Evolutionary conservation across 2,797 vertebrate genomes (phyloP).

Genomic region (Pangasius krempfi): DNA sequence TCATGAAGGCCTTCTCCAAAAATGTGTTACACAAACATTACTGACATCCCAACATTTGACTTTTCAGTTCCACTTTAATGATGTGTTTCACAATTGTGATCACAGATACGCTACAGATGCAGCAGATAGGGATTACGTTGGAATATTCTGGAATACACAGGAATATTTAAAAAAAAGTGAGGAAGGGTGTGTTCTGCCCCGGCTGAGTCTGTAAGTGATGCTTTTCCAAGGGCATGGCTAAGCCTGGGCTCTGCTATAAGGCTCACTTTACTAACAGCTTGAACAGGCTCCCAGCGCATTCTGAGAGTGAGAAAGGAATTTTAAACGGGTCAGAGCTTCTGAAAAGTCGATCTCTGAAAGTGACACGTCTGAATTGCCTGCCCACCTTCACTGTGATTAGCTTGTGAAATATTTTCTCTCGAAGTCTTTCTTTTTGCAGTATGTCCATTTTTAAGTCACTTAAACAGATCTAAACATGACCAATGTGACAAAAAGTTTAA

Average conservation of each 20-base stretch:
- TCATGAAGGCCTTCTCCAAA: background rate
- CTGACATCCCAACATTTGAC: background rate
- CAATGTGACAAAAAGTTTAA: background rate
- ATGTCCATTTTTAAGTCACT: background rate
- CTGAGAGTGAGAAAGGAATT: background rate
- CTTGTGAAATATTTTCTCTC: background rate
- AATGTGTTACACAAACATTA: background rate
- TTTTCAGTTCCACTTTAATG: background rate
- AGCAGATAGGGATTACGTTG: background rate
- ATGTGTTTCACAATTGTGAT: background rate
- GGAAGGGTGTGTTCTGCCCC: background rate
- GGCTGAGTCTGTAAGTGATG: background rate
- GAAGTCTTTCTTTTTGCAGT: background rate
- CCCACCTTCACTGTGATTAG: background rate
- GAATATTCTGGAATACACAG: background rate
- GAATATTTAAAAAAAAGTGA: background rate
- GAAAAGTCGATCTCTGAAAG: background rate
- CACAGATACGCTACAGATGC: background rate
- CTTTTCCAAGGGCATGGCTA: background rate
- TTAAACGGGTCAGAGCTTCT: background rate
- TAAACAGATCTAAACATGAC: background rate
- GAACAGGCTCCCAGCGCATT: background rate
- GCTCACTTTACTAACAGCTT: background rate
- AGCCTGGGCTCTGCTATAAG: background rate
- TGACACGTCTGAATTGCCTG: background rate